Base-by-base conservation (phyloP, 2,888 invertebrate species). In the Coenonympha glycerion region DNA sequence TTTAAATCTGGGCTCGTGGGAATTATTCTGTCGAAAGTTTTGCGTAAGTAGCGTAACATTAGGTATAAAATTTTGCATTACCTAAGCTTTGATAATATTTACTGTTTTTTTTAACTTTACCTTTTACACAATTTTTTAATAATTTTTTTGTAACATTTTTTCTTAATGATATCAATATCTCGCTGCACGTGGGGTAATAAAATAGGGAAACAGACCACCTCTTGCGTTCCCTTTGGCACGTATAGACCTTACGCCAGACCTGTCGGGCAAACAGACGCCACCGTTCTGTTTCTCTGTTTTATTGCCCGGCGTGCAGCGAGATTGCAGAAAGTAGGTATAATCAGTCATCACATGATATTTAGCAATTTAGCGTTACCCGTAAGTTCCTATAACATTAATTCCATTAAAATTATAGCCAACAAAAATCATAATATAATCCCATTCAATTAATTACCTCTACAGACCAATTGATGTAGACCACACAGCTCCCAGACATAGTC, bases 381-480 rank as follows among this genome's bases (percentile, higher is more conserved):
- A 15, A 8, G 22, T 22, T 9, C 24, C 26, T 28, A 42, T 18
- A 13, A n/a, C 26, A 18, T 21, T 34, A 42, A 42, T 31, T 28
- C 22, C 11, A 36, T 30, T 44, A 26, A 44, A 50, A 11, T 45
- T 46, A 33, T 46, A 13, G 40, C 18, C 24, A 31, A 28, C 39
- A 45, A 44, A 42, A 45, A 37, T 24, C 13, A 6, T 22, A 40
- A 6, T 22, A 40, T 40, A 46, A 46, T 50, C 33, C 24, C 34
- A 33, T 50, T 31, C 39, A 34, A 44, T 40, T 46, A 40, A 45
- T 39, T 46, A 46, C 24, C 24, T 13, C 2, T 15, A 18, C 24
- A 6, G 9, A 30, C 28, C 31, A 50, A 45, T 45, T 22, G 36
- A 44, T 40, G 50, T 13, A 26, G 50, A 50, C 50, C 50, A 50